Evolutionary conservation across 30 jellyfish, hydroid and myxozoan species (phyloP), one percentile per base, ranked within the genome.

Genomic region (Haliclystus octoradiatus): DNA sequence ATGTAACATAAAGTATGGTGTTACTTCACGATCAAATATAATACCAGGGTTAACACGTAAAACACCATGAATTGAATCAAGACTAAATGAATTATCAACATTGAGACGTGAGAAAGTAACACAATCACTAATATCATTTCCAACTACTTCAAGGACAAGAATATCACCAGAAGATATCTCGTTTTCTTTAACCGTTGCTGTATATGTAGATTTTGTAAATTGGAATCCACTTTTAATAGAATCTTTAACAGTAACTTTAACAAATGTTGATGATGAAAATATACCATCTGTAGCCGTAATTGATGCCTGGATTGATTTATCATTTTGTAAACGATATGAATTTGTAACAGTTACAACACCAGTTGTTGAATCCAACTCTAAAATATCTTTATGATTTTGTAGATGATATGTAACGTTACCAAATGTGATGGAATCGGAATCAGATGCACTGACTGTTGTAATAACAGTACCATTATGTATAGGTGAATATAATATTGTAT

Each of bases 241-340:
- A 26, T 81, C 77, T 0, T 35, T 23, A 34, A 82, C 64, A 32
- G 50, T 60, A 5, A 89, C 49, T 40, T 70, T 32, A 63, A 89
- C 84, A 35, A 27, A 75, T 28, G 84, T 66, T 24, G 77, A 60
- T 71, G 89, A 68, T 60, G 75, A 69, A 67, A 89, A 89, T 34
- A 82, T 66, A 3, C 93, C 92, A 77, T 89, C 98, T 1, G 95
- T 80, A 1, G 88, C 98, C 1, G 81, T 62, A 2, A 78, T 92
- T 51, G 74, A n/a, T 3, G 12, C 40, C 24, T 46, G 3, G 3
- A 63, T 2, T 12, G 1, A 1, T 2, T 34, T 19, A 25, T 26
- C 72, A 1, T 28, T 3, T 63, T 28, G 2, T 19, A 63, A 28
- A 63, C 23, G 24, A 27, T 26, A 63, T 28, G 28, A 12, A 14